A percentile compares a stretch with the other conserved stretches of the same genome.
Evolutionary conservation across 2,888 invertebrate species (phyloP).

Genomic region (Physocephala rufipes): DNA sequence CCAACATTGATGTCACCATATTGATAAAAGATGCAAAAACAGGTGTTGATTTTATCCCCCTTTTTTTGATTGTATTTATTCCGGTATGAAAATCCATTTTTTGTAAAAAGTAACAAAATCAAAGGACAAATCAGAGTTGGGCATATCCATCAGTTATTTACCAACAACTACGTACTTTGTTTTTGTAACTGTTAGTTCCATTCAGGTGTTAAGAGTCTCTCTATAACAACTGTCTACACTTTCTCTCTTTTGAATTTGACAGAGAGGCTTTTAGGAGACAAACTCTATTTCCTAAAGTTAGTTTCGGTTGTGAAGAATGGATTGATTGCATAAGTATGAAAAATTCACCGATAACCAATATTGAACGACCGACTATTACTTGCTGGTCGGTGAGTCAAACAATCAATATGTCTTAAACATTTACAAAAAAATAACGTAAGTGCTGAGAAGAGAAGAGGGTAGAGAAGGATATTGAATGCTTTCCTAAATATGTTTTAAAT

Average conservation of each 20-base stretch:
- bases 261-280: neutral
- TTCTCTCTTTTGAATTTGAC: neutral
- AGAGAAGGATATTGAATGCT: neutral
- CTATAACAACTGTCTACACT: neutral
- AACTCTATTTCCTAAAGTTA: too few relatives aligned
- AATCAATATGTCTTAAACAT: too few relatives aligned
- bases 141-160: neutral
- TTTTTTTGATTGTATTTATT: constrained; percentile 1
- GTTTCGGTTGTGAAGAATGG: too few relatives aligned
- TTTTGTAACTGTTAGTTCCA: too few relatives aligned
- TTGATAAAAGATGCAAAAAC: constrained; percentile 25
- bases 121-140: constrained; percentile 1
- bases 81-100: constrained; percentile 14
- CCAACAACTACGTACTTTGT: too few relatives aligned
- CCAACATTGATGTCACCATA: constrained; percentile 3
- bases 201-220: too few relatives aligned
- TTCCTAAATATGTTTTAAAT: too few relatives aligned
- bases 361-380: neutral
- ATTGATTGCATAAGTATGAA: constrained; percentile 11
- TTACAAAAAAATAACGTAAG: too few relatives aligned
- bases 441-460: neutral
- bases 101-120: constrained; percentile 6
- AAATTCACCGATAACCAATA: neutral
- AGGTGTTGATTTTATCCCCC: neutral
- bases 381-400: too few relatives aligned